These are phyloP conservation scores for Drosophila mimica DNA, from an alignment of 2,888 invertebrate species.

Conservation along the genomic window DNA sequence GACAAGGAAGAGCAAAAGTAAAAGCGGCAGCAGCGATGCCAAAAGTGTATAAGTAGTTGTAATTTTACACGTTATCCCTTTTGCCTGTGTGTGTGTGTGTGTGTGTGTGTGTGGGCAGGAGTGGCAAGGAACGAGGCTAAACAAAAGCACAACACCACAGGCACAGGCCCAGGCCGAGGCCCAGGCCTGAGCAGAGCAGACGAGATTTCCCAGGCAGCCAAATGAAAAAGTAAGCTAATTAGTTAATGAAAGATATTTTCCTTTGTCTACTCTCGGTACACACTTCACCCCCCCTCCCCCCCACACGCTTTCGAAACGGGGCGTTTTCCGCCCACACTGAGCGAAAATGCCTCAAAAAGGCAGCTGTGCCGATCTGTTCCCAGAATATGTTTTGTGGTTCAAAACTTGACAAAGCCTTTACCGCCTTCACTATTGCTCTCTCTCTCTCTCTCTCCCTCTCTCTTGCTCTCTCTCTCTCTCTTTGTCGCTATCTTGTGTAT, in stretches of 20 bases:
- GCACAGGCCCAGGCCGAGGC: conserved; percentile 1
- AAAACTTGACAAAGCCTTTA: not conserved
- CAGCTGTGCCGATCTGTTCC: conserved; percentile 3
- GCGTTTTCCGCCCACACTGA: not conserved
- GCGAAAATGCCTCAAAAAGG: conserved; percentile 2
- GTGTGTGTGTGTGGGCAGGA: not conserved
- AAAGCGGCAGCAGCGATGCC: conserved; percentile 23
- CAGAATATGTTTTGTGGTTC: not conserved
- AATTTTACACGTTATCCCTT: conserved; percentile 76
- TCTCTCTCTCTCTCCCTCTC: not conserved
- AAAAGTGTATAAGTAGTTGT: conserved; percentile 67
- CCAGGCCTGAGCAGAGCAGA: conserved; percentile 4
- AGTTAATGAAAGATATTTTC: conserved; percentile 81
- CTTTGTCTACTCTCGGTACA: conserved; percentile 59
- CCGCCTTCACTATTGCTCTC: not conserved
- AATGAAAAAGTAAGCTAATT: conserved; percentile 80
- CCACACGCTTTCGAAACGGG: not conserved
- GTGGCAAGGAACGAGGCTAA: conserved; percentile 23
- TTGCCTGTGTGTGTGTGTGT: conserved; percentile 23
- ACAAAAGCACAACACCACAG: conserved; percentile 64
- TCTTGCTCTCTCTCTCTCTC: not conserved
- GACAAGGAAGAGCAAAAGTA: conserved; percentile 53
- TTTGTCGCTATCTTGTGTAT: not conserved
- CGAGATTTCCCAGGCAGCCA: conserved; percentile 36
- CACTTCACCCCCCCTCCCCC: not conserved